Base-by-base conservation (phyloP, 2,797 vertebrate species). In the Poecile montanus region DNA sequence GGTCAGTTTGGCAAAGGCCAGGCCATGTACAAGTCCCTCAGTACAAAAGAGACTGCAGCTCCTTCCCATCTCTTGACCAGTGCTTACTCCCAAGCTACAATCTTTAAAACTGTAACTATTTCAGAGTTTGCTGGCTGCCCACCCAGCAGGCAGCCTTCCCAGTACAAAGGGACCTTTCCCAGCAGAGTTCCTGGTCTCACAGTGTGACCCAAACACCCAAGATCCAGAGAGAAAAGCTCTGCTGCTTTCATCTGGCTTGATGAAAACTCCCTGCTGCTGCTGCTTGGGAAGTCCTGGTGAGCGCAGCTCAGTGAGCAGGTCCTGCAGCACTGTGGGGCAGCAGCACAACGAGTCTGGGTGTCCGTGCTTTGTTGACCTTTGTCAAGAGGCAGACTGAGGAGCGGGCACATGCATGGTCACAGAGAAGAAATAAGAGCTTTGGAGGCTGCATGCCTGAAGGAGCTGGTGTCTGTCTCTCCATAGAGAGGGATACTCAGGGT, bases 371-470 rank as follows among this genome's bases (percentile, higher is more conserved):
- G 3, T 20, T 42, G 30, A 13, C 18, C 27, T 40, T 87, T 54
- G 56, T 58, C 18, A 38, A 45, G 71, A 44, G 30, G 3, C 17
- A 38, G 19, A 27, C 19, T 67, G 63, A 58, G 60, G 14, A 68
- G 38, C 2, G 0, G 19, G 40, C 27, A 23, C 0, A 0, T 3
- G 4, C 3, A 1, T 32, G 26, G 51, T 53, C 29, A 12, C n/a
- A 62, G 40, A 73, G 30, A n/a, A 68, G 26, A n/a, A 72, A 36
- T 68, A 67, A 63, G 26, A 29, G 22, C 38, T 65, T 7, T 12
- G 50, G 54, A 47, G 32, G 44, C 63, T 88, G 21, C 66, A 63
- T 1, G 4, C 13, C 42, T 45, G 20, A 14, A 29, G 80, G 38
- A 74, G 20, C 27, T 56, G 29, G 8, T 66, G 57, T 76, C 87